Evolutionary conservation across 2,888 invertebrate genomes (phyloP).

Genomic region (Microplitis manilae): DNA sequence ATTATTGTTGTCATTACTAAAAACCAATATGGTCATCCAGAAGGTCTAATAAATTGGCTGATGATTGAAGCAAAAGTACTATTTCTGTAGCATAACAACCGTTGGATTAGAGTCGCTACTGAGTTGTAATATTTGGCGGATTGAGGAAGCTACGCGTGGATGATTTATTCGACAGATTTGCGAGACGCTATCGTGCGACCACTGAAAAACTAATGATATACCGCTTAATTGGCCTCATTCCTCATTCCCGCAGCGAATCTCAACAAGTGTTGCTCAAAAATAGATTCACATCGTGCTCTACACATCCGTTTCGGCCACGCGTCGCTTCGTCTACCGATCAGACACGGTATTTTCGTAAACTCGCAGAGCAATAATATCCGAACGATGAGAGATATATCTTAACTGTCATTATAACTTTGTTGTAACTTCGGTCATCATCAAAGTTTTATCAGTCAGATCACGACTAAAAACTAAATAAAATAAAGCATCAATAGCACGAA

Average conservation of each 20-base stretch:
- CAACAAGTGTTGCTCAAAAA: constrained; percentile 56
- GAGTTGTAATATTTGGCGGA: constrained; percentile 3
- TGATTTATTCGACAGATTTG: constrained; percentile 64
- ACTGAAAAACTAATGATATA: constrained; percentile 63
- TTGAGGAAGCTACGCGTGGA: constrained; percentile 52
- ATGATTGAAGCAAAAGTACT: no score
- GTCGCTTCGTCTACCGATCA: constrained; percentile 44
- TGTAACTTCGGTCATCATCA: no score
- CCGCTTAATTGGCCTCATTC: constrained; percentile 69
- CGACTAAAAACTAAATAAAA: neutral
- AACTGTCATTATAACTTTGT: no score
- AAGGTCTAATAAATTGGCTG: no score
- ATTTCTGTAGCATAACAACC: neutral
- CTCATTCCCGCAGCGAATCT: constrained; percentile 59
- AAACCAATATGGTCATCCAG: no score
- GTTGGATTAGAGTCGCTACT: constrained; percentile 6
- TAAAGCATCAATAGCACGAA: neutral
- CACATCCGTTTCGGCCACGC: constrained; percentile 37
- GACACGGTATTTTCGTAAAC: constrained; percentile 30
- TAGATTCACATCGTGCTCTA: constrained; percentile 51
- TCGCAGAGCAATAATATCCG: no score
- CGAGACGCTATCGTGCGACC: constrained; percentile 61
- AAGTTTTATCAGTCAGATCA: neutral
- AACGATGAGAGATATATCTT: no score
- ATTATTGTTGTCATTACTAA: no score